Evolutionary conservation across 2,888 invertebrate genomes (phyloP), one percentile per base, ranked within the genome.

Genomic region (Pedicia rivosa): DNA sequence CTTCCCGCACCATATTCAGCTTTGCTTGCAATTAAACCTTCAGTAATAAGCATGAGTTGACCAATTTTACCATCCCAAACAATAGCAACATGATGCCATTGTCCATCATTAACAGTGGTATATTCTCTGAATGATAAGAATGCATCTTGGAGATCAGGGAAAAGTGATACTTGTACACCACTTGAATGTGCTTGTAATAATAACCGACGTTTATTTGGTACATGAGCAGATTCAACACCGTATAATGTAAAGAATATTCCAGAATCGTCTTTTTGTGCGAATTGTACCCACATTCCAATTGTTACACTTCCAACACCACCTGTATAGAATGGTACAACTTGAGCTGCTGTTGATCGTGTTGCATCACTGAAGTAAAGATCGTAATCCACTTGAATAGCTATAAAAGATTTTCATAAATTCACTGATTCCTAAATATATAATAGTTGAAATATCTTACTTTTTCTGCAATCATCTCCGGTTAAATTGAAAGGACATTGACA

Each of bases 301-400:
- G 92, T 90, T 20, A 95, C 59, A 50, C 86, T 82, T 45, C 74
- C 74, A 39, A 78, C 74, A 12, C 72, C 72, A 4, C 75, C 74
- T 10, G 79, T 79, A 47, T 78, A 76, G 64, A 95, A 91, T 37
- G 94, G 94, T 51, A 94, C 83, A 10, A 88, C 76, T 62, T 94
- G 81, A 16, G 90, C 82, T 4, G 94, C 95, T 48, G 86, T 87
- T 42, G 91, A 88, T 10, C 90, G 76, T 10, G 81, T 68, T 31
- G 84, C 76, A 55, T 94, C 91, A 51, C 88, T 86, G 62, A 97
- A 92, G 72, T 87, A 88, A 8, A 97, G 66, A 56, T 97, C 95
- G 58, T 95, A 97, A 61, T 95, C 91, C n/a, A 91, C 87, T 63
- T 91, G 91, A 48, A 95, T 86, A n/a, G 87, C 88, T 88, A 63